Evolutionary conservation across 2,888 invertebrate species (phyloP).

Genomic region (Papilio protenor): DNA sequence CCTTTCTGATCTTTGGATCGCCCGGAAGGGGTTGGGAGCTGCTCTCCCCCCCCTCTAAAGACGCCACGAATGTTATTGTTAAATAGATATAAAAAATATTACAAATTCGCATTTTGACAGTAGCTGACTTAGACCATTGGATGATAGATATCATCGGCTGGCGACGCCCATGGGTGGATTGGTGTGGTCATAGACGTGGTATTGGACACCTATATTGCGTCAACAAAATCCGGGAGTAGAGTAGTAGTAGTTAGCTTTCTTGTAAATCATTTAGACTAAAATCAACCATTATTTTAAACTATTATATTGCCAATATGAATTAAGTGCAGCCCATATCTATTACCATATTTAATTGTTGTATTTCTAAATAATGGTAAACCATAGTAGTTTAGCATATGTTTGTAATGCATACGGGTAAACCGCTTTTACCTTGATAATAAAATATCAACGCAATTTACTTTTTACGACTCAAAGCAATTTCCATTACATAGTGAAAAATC

Average conservation of each 20-base stretch:
- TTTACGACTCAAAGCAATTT: conserved; percentile 8
- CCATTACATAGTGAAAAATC: not conserved
- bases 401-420: not conserved
- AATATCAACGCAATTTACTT: not conserved
- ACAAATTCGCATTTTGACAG: too few relatives aligned
- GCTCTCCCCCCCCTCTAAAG: too few relatives aligned
- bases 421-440: not conserved
- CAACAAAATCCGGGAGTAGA: not conserved
- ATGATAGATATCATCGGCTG: too few relatives aligned
- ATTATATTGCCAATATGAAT: not conserved
- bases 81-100: too few relatives aligned
- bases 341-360: too few relatives aligned
- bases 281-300: not conserved
- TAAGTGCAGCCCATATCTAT: not conserved
- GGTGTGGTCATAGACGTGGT: too few relatives aligned
- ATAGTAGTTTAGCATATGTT: not conserved
- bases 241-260: too few relatives aligned
- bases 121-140: too few relatives aligned
- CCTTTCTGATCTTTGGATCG: too few relatives aligned
- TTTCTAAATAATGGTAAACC: not conserved
- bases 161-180: too few relatives aligned
- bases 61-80: too few relatives aligned
- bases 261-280: not conserved
- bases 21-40: too few relatives aligned
- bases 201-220: not conserved